These are phyloP conservation scores for Euura lappo DNA, from an alignment of 1,140 invertebrate species.

Conservation along the genomic window DNA sequence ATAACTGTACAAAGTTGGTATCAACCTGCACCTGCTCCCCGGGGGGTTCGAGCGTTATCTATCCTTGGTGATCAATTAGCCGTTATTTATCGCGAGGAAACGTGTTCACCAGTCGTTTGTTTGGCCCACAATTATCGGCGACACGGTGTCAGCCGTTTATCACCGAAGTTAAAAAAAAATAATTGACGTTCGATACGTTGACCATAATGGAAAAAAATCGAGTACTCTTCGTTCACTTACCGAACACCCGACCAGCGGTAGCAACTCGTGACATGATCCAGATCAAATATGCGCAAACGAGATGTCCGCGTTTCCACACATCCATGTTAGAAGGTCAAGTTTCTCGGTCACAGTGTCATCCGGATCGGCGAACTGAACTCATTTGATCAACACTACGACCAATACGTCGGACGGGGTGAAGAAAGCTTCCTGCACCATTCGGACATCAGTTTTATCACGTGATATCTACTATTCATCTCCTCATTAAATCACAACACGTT, in stretches of 20 bases:
- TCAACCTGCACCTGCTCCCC: not conserved
- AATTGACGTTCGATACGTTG: too few species aligned
- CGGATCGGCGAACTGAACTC: too few species aligned
- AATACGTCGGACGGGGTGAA: too few species aligned
- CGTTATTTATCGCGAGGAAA: not conserved
- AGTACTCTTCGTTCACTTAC: constrained; percentile 32
- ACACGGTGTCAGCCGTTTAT: too few species aligned
- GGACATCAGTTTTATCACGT: too few species aligned
- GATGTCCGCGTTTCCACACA: constrained; percentile 45
- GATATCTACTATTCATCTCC: too few species aligned
- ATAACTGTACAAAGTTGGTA: not conserved
- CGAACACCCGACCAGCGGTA: constrained; percentile 48
- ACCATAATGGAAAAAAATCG: too few species aligned
- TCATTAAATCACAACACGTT: too few species aligned
- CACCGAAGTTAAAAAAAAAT: too few species aligned
- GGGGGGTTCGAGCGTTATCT: not conserved
- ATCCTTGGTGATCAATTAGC: not conserved
- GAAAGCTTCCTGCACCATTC: too few species aligned
- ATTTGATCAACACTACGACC: too few species aligned
- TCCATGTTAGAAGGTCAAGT: constrained; percentile 42
- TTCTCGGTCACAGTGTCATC: not conserved
- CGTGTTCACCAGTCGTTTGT: not conserved
- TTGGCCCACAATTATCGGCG: not conserved
- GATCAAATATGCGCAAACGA: constrained; percentile 52
- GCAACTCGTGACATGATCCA: constrained; percentile 48